Evolutionary conservation across 2,888 invertebrate species (phyloP).

Genomic region (Tenthredo livida): DNA sequence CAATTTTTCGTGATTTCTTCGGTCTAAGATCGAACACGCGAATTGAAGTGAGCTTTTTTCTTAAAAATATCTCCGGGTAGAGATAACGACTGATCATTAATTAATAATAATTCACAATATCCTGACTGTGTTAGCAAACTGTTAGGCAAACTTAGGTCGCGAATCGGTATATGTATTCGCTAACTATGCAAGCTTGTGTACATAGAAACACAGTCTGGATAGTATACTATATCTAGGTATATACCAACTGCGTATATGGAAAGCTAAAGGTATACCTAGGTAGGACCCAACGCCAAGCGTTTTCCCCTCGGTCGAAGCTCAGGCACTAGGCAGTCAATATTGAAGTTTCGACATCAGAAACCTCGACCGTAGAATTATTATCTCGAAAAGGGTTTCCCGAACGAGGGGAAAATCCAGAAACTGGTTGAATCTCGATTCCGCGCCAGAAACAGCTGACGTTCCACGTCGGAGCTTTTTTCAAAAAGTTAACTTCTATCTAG

Average conservation of each 20-base stretch:
- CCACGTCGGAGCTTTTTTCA: background rate
- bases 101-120: background rate
- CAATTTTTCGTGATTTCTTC: too few relatives aligned
- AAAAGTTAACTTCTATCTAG: background rate
- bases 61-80: too few relatives aligned
- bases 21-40: too few relatives aligned
- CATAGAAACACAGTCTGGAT: slow-evolving; percentile 4
- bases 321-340: slow-evolving; percentile 44
- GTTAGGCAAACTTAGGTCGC: background rate
- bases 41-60: too few relatives aligned
- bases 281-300: background rate
- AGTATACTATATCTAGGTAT: background rate
- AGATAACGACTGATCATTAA: background rate
- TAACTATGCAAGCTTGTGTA: slow-evolving; percentile 5
- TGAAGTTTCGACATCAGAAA: slow-evolving; percentile 49
- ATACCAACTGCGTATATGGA: background rate
- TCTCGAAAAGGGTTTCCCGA: slow-evolving; percentile 27
- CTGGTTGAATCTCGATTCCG: background rate
- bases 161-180: slow-evolving; percentile 2
- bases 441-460: slow-evolving; percentile 41
- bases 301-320: slow-evolving; percentile 13
- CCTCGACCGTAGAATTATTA: slow-evolving; percentile 49
- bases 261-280: background rate
- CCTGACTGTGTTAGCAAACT: background rate
- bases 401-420: slow-evolving; percentile 21